A percentile compares a stretch with the other conserved stretches of the same genome.
These are phyloP conservation scores for Riparia riparia DNA, from an alignment of 2,113 vertebrate genomes.

Conservation along the genomic window DNA sequence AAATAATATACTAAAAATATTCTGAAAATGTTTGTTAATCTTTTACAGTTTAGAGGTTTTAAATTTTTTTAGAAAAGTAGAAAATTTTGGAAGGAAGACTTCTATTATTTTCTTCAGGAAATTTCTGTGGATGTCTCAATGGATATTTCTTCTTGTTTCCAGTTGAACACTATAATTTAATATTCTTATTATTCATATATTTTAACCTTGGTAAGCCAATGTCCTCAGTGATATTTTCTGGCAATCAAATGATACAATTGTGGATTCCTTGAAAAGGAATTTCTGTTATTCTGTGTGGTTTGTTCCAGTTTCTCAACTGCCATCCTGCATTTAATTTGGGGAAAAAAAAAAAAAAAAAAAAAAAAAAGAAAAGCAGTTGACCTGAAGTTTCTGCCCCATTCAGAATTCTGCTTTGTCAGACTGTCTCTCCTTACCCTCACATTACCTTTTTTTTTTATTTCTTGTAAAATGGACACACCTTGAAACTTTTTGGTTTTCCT, in stretches of 20 bases:
- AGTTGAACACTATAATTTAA: conserved; percentile 40
- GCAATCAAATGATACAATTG: conserved; percentile 52
- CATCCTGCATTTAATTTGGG: not conserved
- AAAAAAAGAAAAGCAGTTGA: not conserved
- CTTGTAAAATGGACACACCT: not conserved
- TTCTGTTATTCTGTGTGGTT: conserved; percentile 14
- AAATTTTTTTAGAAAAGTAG: conserved; percentile 6
- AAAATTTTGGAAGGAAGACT: not conserved
- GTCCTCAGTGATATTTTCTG: conserved; percentile 34
- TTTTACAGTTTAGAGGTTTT: not conserved
- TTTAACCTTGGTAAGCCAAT: conserved; percentile 41
- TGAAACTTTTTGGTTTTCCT: not conserved
- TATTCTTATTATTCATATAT: conserved; percentile 39
- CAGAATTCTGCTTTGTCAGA: not conserved
- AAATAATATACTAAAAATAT: not conserved
- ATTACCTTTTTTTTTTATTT: not conserved
- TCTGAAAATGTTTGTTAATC: not conserved
- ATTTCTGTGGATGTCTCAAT: conserved; percentile 14
- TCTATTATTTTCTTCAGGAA: not conserved
- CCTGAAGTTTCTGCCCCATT: not conserved
- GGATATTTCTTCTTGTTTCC: conserved; percentile 17
- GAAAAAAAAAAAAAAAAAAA: not conserved
- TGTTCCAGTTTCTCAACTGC: not conserved
- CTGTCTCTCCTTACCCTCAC: not conserved
- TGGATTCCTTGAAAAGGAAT: conserved; percentile 49